Percentiles rank a stretch among this genome's conserved stretches.
These are phyloP conservation scores for Rousettus leschenaultii DNA, from an alignment of 2,113 vertebrate species.

Conservation along the genomic window DNA sequence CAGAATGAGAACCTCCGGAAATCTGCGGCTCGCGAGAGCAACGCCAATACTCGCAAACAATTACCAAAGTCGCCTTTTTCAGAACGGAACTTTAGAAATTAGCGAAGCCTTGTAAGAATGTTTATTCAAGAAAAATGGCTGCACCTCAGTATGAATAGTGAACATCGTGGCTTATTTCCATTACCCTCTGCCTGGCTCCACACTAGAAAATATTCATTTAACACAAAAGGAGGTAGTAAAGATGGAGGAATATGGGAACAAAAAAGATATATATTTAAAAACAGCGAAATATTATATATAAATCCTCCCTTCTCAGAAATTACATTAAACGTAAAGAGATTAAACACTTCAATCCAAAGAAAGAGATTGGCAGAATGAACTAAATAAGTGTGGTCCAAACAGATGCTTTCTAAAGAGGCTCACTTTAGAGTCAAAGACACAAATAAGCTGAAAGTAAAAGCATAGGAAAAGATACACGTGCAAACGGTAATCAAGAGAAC, in stretches of 20 bases:
- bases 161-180: neutral
- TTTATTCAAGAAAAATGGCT: slow-evolving; percentile 5
- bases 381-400: neutral
- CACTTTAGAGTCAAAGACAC: neutral
- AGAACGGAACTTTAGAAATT: neutral
- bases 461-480: neutral
- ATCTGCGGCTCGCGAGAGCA: neutral
- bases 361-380: neutral
- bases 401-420: neutral
- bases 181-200: neutral
- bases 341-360: neutral
- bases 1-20: neutral
- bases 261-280: neutral
- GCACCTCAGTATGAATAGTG: neutral
- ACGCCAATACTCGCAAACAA: neutral
- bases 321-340: neutral
- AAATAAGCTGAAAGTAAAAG: neutral
- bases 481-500: neutral
- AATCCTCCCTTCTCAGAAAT: neutral
- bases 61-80: neutral
- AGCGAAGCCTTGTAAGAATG: neutral
- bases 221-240: neutral
- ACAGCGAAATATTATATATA: no score
- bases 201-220: neutral
- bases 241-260: neutral